Conservation (phyloP, 30 jellyfish, hydroid and myxozoan species). For the Cassiopea xamachana region DNA sequence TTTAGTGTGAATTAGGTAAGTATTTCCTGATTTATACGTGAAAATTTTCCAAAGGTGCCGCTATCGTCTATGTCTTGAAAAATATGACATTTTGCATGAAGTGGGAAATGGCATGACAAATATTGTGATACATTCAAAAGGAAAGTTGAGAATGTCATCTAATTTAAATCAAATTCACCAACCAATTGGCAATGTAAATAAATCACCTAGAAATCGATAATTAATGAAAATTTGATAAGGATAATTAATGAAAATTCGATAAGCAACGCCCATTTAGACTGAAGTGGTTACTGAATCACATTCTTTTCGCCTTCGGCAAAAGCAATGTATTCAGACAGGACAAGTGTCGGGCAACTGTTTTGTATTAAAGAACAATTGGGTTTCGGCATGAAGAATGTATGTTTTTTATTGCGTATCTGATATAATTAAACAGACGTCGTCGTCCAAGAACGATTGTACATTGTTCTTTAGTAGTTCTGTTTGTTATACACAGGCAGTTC, state of each 20-base stretch:
- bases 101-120: too few species aligned
- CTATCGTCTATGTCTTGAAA: too few species aligned
- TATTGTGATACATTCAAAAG: neutral
- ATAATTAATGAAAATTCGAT: neutral
- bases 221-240: neutral
- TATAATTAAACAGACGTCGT: neutral
- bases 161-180: neutral
- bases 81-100: too few species aligned
- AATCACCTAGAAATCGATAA: neutral
- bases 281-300: neutral
- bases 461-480: neutral
- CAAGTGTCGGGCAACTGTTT: neutral
- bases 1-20: too few species aligned
- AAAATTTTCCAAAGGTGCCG: too few species aligned
- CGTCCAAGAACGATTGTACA: neutral
- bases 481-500: too few species aligned
- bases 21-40: too few species aligned
- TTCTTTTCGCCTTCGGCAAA: neutral
- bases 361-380: neutral
- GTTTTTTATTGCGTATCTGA: neutral
- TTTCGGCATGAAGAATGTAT: neutral
- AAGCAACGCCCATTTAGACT: neutral
- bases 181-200: neutral
- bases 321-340: conserved; percentile 6
- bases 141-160: neutral